phyloP scores from a whole-genome alignment of 2,113 vertebrate genomes.

The Grallaria varia region DNA sequence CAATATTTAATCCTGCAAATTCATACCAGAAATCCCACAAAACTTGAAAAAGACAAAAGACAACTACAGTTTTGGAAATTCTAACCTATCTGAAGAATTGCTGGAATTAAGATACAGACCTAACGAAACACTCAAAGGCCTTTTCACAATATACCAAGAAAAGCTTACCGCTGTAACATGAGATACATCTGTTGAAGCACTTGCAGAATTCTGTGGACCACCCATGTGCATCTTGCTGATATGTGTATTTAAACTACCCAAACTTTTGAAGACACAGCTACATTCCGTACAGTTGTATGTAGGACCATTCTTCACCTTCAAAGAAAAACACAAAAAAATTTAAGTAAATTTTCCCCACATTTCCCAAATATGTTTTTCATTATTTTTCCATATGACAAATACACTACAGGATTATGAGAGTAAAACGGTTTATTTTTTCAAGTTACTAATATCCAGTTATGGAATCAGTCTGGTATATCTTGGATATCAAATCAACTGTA shows the following conservation, averaged over 20 bases:
- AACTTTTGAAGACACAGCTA: constrained; percentile 95
- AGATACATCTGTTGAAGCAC: constrained; percentile 73
- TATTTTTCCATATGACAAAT: background rate
- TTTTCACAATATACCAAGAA: background rate
- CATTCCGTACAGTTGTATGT: constrained; percentile 95
- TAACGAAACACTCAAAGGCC: background rate
- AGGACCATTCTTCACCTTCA: constrained; percentile 87
- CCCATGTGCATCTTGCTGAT: constrained; percentile 98
- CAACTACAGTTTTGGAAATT: background rate
- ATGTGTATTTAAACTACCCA: constrained; percentile 96
- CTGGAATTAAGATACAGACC: background rate
- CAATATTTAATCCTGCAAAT: background rate
- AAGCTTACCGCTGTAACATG: constrained; percentile 79
- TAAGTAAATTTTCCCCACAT: background rate
- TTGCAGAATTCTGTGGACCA: constrained; percentile 62
- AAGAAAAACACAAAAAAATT: background rate
- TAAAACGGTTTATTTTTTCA: background rate
- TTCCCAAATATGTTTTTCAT: background rate
- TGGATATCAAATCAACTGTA: background rate
- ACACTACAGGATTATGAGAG: rapidly evolving
- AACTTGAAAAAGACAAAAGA: background rate
- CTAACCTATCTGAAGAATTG: background rate
- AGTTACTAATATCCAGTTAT: background rate
- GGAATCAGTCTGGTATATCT: background rate
- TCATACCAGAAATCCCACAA: background rate